phyloP scores from a whole-genome alignment of 2,113 vertebrate species.

The Mesoclemmys tuberculata region DNA sequence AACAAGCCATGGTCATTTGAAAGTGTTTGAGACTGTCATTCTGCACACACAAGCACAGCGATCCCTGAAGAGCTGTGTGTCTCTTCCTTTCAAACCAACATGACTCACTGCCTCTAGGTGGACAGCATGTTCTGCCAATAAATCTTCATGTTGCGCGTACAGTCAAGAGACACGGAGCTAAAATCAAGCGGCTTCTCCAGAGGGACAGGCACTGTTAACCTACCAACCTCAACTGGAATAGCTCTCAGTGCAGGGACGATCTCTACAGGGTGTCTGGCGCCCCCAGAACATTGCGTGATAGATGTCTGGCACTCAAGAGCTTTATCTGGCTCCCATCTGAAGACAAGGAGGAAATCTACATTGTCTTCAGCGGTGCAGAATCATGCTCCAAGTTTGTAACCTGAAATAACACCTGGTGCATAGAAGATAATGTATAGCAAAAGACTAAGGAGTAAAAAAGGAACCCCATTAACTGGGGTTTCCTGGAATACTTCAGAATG shows the following conservation, averaged over 20 bases:
- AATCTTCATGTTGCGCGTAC: not conserved
- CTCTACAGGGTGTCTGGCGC: not conserved
- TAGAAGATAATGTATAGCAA: not conserved
- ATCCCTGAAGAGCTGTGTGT: not conserved
- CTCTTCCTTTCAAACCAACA: not conserved
- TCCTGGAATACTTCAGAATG: not conserved
- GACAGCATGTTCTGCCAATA: not conserved
- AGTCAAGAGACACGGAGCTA: not conserved
- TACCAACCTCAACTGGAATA: not conserved
- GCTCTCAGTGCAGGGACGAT: not conserved
- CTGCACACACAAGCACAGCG: not conserved
- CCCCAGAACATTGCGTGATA: not conserved
- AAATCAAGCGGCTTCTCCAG: not conserved
- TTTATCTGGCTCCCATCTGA: not conserved
- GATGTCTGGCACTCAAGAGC: not conserved
- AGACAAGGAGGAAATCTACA: not conserved
- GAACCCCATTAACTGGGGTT: not conserved
- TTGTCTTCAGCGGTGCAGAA: not conserved
- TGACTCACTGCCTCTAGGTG: not conserved
- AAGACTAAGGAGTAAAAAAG: not conserved
- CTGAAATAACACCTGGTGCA: not conserved
- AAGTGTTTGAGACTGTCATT: not conserved
- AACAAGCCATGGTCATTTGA: not conserved
- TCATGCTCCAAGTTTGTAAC: not conserved
- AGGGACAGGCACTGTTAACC: not conserved